Percentiles rank a stretch among this genome's conserved stretches.
Evolutionary conservation across 2,113 vertebrate genomes (phyloP).

Genomic region (Microcebus tavaratra): DNA sequence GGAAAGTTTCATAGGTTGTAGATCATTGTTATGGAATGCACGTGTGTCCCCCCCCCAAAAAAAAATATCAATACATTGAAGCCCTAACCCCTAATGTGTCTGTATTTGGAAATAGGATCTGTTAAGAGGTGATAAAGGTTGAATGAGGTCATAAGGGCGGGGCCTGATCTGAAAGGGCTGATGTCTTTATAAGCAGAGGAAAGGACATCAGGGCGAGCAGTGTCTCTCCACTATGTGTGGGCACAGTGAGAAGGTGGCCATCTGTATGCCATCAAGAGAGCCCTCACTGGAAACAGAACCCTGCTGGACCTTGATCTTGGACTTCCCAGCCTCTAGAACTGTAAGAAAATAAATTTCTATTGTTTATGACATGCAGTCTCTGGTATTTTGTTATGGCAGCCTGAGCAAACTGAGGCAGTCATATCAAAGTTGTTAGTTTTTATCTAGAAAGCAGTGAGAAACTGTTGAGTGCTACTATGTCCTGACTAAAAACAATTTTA

Average conservation of each 20-base stretch:
- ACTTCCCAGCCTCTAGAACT: not conserved
- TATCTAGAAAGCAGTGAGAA: not conserved
- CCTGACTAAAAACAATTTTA: not conserved
- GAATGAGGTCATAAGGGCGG: not conserved
- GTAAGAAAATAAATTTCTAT: not conserved
- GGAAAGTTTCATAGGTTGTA: not conserved
- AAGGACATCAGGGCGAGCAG: not conserved
- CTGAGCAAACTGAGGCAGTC: not conserved
- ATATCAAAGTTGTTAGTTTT: not conserved
- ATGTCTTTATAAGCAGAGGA: not conserved
- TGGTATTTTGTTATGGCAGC: not conserved
- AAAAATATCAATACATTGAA: not conserved
- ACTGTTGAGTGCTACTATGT: not conserved
- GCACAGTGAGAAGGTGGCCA: not conserved
- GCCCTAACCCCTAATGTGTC: not conserved
- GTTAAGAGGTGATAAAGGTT: not conserved
- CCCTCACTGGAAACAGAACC: not conserved
- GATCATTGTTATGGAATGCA: not conserved
- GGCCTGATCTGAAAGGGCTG: not conserved
- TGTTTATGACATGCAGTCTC: not conserved
- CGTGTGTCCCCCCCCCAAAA: not conserved
- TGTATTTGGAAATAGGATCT: not conserved
- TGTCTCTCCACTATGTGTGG: not conserved
- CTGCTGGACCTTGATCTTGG: not conserved
- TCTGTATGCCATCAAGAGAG: not conserved